Conservation (phyloP, 1,140 invertebrate genomes). For the Sminthurides bifidus region DNA sequence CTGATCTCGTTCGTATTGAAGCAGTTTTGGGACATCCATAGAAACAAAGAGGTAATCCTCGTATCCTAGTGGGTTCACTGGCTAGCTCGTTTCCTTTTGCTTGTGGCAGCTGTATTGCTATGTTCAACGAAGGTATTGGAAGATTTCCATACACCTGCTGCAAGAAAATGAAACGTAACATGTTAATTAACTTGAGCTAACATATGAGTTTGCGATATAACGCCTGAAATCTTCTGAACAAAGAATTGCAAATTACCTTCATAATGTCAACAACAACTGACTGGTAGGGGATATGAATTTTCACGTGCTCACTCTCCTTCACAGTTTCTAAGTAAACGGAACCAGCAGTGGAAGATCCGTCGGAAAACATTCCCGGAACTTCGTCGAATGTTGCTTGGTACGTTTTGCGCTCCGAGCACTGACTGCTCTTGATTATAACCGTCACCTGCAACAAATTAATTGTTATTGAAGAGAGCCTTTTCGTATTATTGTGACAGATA, state of each 20-base stretch:
- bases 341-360: constrained; percentile 25
- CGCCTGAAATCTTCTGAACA: neutral
- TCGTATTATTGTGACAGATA: neutral
- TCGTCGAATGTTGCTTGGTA: constrained; percentile 32
- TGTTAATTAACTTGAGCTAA: neutral
- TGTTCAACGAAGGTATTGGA: constrained; percentile 26
- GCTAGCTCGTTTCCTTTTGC: constrained; percentile 9
- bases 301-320: constrained; percentile 27
- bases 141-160: constrained; percentile 20
- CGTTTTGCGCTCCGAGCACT: constrained; percentile 29
- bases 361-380: constrained; percentile 30
- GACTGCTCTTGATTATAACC: constrained; percentile 29
- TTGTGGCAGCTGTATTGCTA: constrained; percentile 28
- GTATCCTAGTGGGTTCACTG: constrained; percentile 12
- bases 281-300: constrained; percentile 27
- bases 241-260: constrained; percentile 15
- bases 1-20: constrained; percentile 16
- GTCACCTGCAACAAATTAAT: constrained; percentile 27
- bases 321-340: constrained; percentile 29
- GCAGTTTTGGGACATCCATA: constrained; percentile 30
- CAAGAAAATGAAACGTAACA: neutral
- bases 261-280: constrained; percentile 24
- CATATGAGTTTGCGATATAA: neutral
- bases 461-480: no score
- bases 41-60: constrained; percentile 28